These are phyloP conservation scores for Pasiphila rectangulata DNA, from an alignment of 2,888 invertebrate genomes.

Conservation along the genomic window DNA sequence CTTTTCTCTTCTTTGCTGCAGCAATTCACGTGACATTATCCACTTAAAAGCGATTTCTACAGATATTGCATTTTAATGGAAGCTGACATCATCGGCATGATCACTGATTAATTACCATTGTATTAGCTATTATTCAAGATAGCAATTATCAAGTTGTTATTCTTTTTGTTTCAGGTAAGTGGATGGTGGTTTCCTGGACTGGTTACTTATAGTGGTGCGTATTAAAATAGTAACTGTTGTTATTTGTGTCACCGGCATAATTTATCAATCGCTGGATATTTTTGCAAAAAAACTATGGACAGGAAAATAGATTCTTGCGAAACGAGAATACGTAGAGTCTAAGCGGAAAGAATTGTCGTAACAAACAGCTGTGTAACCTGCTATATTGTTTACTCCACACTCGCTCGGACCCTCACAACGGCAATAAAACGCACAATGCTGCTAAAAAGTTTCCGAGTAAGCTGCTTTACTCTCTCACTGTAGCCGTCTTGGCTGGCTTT, in stretches of 20 bases:
- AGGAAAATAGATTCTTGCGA: too few species aligned
- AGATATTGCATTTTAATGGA: not conserved
- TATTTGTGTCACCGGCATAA: not conserved
- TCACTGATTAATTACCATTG: not conserved
- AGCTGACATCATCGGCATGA: not conserved
- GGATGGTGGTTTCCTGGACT: slow-evolving; percentile 3
- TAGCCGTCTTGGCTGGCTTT: slow-evolving; percentile 6
- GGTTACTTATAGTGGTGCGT: slow-evolving; percentile 1
- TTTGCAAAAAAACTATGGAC: too few species aligned
- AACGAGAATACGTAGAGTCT: too few species aligned
- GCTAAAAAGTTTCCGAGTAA: slow-evolving; percentile 40
- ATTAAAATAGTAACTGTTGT: not conserved
- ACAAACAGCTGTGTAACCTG: slow-evolving; percentile 13
- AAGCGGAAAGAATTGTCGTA: not conserved
- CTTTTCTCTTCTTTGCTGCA: too few species aligned
- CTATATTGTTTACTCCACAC: slow-evolving; percentile 21
- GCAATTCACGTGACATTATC: not conserved
- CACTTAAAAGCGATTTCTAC: not conserved
- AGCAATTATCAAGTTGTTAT: slow-evolving; percentile 13
- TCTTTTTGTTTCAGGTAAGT: slow-evolving; percentile 37
- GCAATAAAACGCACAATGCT: slow-evolving; percentile 40
- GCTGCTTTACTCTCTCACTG: slow-evolving; percentile 20
- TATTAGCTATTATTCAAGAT: slow-evolving; percentile 1
- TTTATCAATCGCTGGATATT: too few species aligned
- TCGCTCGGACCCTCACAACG: slow-evolving; percentile 24